These are phyloP conservation scores for Ophioninae sp. DNA, from an alignment of 2,888 invertebrate species.

Conservation along the genomic window DNA sequence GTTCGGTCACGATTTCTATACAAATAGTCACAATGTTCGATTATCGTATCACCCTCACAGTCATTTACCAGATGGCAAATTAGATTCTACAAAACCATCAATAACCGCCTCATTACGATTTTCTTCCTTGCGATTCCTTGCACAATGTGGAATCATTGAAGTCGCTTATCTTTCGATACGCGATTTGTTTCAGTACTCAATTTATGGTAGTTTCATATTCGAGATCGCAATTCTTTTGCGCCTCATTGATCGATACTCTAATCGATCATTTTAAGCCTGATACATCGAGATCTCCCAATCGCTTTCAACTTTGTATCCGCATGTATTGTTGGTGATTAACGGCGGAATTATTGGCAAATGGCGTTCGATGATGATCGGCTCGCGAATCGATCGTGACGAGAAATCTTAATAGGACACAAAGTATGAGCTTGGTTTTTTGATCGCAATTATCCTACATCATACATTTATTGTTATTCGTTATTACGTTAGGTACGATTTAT, in stretches of 20 bases:
- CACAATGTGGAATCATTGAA: slow-evolving; percentile 6
- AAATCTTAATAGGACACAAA: slow-evolving; percentile 45
- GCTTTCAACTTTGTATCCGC: slow-evolving; percentile 14
- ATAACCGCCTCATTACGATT: not conserved
- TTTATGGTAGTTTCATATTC: not conserved
- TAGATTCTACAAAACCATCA: slow-evolving; percentile 1
- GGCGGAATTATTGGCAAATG: slow-evolving; percentile 30
- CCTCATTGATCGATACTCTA: slow-evolving; percentile 22
- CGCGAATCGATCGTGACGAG: slow-evolving; percentile 23
- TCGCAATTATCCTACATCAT: slow-evolving; percentile 25
- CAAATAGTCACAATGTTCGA: slow-evolving; percentile 71
- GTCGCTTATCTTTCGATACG: not conserved
- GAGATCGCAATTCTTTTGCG: slow-evolving; percentile 1
- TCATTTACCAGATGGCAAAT: slow-evolving; percentile 63
- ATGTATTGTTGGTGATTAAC: not conserved
- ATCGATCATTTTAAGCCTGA: slow-evolving; percentile 39
- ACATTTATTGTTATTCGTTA: slow-evolving; percentile 30
- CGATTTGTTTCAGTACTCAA: slow-evolving; percentile 6
- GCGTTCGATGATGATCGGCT: slow-evolving; percentile 46
- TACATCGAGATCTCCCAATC: slow-evolving; percentile 47
- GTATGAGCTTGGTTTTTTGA: slow-evolving; percentile 41
- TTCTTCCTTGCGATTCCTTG: not conserved
- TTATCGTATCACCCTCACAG: slow-evolving; percentile 63
- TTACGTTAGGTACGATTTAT: slow-evolving; percentile 22
- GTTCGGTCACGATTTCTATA: slow-evolving; percentile 69